phyloP scores from a whole-genome alignment of 2,797 vertebrate species.

The Botia kubotai region DNA sequence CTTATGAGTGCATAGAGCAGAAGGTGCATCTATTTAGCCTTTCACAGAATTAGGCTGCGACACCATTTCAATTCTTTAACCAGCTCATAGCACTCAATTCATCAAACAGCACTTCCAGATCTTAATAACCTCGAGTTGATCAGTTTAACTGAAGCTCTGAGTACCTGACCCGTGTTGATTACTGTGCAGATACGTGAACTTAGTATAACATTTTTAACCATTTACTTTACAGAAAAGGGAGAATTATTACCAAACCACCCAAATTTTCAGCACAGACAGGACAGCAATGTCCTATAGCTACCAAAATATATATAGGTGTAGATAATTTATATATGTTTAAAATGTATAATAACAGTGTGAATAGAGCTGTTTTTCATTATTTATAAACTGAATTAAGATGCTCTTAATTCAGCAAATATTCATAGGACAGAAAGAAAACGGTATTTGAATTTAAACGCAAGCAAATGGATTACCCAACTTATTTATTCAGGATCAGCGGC shows the following conservation, averaged over 20 bases:
- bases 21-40: conserved; percentile 28
- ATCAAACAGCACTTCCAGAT: background rate
- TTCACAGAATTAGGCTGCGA: background rate
- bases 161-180: background rate
- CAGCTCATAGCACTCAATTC: background rate
- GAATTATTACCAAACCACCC: too few species aligned
- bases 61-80: background rate
- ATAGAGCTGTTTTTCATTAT: background rate
- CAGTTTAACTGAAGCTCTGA: background rate
- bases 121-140: background rate
- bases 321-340: background rate
- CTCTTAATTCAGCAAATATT: background rate
- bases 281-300: too few species aligned
- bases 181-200: too few species aligned
- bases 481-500: conserved; percentile 38
- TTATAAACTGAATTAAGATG: background rate
- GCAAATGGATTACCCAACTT: conserved; percentile 33
- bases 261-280: too few species aligned
- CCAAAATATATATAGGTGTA: background rate
- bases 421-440: conserved; percentile 18
- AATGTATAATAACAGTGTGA: background rate
- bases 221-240: too few species aligned
- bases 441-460: conserved; percentile 22
- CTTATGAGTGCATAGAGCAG: conserved; percentile 38
- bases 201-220: too few species aligned